Evolutionary conservation across 2,797 vertebrate species (phyloP).

Genomic region (Moxostoma hubbsi): DNA sequence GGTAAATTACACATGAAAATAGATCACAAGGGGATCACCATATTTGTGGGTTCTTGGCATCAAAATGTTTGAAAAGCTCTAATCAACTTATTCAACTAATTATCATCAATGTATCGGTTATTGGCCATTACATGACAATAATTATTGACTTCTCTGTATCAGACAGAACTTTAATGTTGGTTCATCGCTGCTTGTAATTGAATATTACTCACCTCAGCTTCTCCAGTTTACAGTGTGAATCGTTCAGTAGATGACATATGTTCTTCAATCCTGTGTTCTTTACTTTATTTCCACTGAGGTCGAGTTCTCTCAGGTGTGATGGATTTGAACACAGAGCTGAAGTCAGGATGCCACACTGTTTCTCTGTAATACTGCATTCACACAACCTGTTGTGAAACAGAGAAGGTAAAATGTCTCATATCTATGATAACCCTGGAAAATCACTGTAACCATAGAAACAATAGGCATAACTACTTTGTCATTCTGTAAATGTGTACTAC

Average conservation of each 20-base stretch:
- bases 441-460: too few relatives aligned
- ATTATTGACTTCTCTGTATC: too few relatives aligned
- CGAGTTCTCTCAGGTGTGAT: constrained; percentile 14
- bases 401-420: too few relatives aligned
- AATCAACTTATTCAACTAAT: too few relatives aligned
- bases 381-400: neutral
- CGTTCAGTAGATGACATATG: neutral
- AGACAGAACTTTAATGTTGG: too few relatives aligned
- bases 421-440: neutral
- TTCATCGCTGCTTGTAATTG: too few relatives aligned
- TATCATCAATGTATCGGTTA: too few relatives aligned
- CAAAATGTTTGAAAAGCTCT: too few relatives aligned
- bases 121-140: too few relatives aligned
- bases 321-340: constrained; percentile 5
- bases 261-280: neutral
- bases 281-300: neutral
- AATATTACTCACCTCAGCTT: neutral
- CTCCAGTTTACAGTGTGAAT: neutral
- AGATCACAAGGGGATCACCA: too few relatives aligned
- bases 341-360: neutral
- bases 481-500: neutral
- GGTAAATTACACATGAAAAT: too few relatives aligned
- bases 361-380: neutral
- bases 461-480: neutral
- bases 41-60: too few relatives aligned